Conservation (phyloP, 1,140 invertebrate species). For the Lordiphosa clarofinis region DNA sequence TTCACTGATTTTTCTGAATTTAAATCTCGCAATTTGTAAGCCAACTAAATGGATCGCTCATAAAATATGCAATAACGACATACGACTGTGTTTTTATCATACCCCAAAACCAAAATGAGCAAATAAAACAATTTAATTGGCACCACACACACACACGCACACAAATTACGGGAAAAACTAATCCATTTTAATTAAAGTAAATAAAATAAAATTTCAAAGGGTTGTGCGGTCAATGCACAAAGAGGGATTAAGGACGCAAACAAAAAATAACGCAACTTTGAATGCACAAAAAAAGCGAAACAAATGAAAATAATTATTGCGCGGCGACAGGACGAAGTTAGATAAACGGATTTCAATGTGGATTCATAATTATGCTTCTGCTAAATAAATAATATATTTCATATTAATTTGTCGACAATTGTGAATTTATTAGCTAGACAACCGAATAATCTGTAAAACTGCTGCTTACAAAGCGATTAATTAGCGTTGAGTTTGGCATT, state of each 20-base stretch:
- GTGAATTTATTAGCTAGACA: conserved; percentile 60
- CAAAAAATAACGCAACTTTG: conserved; percentile 11
- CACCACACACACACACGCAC: conserved; percentile 4
- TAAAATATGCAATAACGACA: conserved; percentile 13
- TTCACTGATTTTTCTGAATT: too few relatives aligned
- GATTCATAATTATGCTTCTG: conserved; percentile 57
- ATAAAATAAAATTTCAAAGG: conserved; percentile 64
- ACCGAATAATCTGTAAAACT: conserved; percentile 22
- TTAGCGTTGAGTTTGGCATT: conserved; percentile 47
- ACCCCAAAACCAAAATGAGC: conserved; percentile 4
- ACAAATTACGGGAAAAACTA: conserved; percentile 33
- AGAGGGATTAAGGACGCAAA: conserved; percentile 43
- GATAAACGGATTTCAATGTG: conserved; percentile 69
- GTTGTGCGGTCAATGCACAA: conserved; percentile 33
- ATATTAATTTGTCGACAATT: conserved; percentile 76
- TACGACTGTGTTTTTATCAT: conserved; percentile 4
- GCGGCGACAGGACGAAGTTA: conserved; percentile 33
- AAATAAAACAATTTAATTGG: conserved; percentile 47
- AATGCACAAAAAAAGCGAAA: conserved; percentile 26
- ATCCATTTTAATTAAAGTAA: conserved; percentile 77
- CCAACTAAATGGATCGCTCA: background rate
- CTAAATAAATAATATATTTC: conserved; percentile 67
- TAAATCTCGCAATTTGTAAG: too few relatives aligned
- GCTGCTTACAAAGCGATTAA: conserved; percentile 68
- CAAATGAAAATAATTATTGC: conserved; percentile 46